Evolutionary conservation across 2,888 invertebrate genomes (phyloP).

Genomic region (Chromoteleia sp.): DNA sequence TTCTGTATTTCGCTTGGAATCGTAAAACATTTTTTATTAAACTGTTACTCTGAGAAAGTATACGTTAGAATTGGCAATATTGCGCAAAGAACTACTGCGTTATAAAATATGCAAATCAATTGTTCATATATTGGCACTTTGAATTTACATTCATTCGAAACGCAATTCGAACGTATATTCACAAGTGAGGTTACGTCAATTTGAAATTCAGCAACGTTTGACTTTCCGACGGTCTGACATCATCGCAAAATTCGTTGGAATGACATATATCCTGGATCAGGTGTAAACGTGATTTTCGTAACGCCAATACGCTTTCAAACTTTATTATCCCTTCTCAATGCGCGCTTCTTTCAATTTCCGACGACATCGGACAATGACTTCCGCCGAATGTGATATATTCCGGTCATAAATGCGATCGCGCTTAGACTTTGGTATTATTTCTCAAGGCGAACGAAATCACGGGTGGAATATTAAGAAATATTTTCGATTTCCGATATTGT

Average conservation of each 20-base stretch:
- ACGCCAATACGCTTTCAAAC: slow-evolving; percentile 11
- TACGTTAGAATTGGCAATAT: no score
- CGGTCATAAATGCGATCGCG: slow-evolving; percentile 68
- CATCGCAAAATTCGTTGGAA: neutral
- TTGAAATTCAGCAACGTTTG: slow-evolving; percentile 12
- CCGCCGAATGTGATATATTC: slow-evolving; percentile 66
- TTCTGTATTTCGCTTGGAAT: no score
- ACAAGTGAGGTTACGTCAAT: no score
- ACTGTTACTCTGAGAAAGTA: no score
- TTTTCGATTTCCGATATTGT: slow-evolving; percentile 41
- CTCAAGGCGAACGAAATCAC: slow-evolving; percentile 29
- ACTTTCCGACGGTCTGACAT: neutral
- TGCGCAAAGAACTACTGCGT: no score
- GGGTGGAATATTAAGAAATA: slow-evolving; percentile 55
- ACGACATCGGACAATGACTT: slow-evolving; percentile 59
- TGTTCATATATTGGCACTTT: no score
- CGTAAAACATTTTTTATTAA: no score
- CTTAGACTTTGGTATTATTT: slow-evolving; percentile 68
- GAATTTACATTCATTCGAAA: no score
- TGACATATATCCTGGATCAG: slow-evolving; percentile 21
- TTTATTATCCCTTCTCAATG: slow-evolving; percentile 3
- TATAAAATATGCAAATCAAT: no score
- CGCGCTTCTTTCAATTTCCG: slow-evolving; percentile 49
- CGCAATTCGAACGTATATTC: no score
- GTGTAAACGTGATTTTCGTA: slow-evolving; percentile 47